Percentiles rank a stretch among this genome's conserved stretches.
Evolutionary conservation across 1,140 invertebrate genomes (phyloP).

Genomic region (Lerema accius): DNA sequence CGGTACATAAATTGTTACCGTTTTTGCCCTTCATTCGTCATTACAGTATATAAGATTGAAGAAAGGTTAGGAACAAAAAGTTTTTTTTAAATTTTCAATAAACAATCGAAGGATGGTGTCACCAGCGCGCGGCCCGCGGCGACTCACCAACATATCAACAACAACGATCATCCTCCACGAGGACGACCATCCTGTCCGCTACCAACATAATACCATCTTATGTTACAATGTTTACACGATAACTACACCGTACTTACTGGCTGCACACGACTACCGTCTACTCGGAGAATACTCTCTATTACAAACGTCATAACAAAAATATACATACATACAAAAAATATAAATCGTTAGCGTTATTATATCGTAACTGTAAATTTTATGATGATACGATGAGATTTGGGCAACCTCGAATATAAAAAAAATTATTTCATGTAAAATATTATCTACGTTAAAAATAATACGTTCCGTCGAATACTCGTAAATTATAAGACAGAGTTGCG

Average conservation of each 20-base stretch:
- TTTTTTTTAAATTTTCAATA: no score
- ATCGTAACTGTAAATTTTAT: neutral
- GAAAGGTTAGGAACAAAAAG: no score
- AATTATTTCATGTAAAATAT: neutral
- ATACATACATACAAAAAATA: neutral
- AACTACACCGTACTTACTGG: conserved; percentile 10
- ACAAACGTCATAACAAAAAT: neutral
- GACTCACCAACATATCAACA: no score
- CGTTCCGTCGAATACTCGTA: conserved; percentile 13
- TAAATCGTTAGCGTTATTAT: neutral
- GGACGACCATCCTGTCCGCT: no score
- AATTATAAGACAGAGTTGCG: conserved; percentile 6
- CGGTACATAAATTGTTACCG: no score
- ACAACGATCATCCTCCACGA: no score
- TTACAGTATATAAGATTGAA: no score
- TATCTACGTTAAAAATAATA: conserved; percentile 16
- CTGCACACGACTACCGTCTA: neutral
- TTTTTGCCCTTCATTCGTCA: no score
- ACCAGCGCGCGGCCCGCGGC: no score
- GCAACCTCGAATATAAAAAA: conserved; percentile 1
- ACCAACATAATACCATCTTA: no score
- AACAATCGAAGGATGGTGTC: no score
- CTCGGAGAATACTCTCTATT: conserved; percentile 10
- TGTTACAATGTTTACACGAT: conserved; percentile 2
- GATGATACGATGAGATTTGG: neutral